These are phyloP conservation scores for Periphyllus acericola DNA, from an alignment of 2,888 invertebrate genomes.

Conservation along the genomic window DNA sequence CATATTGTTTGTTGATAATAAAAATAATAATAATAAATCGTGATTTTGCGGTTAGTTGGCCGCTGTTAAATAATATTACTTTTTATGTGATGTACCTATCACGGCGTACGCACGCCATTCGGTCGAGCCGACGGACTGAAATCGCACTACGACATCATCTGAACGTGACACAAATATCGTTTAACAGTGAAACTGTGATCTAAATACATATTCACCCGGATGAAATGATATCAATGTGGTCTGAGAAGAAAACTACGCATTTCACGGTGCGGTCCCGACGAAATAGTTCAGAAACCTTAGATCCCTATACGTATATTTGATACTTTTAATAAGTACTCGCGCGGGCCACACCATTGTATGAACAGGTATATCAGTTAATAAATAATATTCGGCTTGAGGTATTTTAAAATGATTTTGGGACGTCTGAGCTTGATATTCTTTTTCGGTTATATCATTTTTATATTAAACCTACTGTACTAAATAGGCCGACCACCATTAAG, in stretches of 20 bases:
- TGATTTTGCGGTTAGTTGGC: slow-evolving; percentile 58
- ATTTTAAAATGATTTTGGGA: neutral
- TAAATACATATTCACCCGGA: neutral
- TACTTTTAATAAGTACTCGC: neutral
- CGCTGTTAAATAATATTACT: slow-evolving; percentile 28
- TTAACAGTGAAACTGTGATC: neutral
- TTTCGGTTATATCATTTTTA: slow-evolving; percentile 27
- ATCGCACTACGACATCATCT: neutral
- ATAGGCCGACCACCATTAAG: slow-evolving; percentile 22
- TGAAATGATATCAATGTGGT: neutral
- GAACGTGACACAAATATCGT: slow-evolving; percentile 6
- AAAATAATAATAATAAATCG: slow-evolving; percentile 52
- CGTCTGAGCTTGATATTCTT: neutral
- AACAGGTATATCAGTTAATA: neutral
- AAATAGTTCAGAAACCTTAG: neutral
- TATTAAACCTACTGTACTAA: neutral
- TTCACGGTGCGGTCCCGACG: neutral
- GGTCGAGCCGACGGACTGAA: slow-evolving; percentile 8
- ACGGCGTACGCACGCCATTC: neutral
- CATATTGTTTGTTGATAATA: slow-evolving; percentile 53
- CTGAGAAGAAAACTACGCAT: neutral
- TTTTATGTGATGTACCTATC: slow-evolving; percentile 9
- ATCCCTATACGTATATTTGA: neutral
- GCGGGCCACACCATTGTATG: neutral
- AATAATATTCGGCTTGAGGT: neutral